Evolutionary conservation across 2,888 invertebrate genomes (phyloP).

Genomic region (Meandrusa payeni): DNA sequence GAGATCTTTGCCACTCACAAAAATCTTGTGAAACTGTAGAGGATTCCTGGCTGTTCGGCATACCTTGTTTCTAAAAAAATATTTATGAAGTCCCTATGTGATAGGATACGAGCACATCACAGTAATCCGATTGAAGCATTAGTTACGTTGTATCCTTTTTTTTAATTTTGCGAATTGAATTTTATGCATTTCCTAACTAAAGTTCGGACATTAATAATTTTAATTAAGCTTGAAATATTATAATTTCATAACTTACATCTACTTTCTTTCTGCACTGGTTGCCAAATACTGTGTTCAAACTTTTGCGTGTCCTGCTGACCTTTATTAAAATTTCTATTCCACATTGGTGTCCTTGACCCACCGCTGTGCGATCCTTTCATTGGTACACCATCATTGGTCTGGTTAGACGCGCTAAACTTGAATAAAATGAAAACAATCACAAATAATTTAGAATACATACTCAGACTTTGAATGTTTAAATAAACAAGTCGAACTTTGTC

Average conservation of each 20-base stretch:
- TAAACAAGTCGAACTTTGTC: background rate
- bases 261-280: slow-evolving; percentile 56
- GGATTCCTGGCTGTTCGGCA: too few species aligned
- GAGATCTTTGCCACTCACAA: too few species aligned
- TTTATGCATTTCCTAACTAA: too few species aligned
- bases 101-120: too few species aligned
- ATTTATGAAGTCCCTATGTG: too few species aligned
- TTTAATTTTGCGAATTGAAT: too few species aligned
- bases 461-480: slow-evolving; percentile 12
- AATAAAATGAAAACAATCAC: slow-evolving; percentile 30
- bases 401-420: slow-evolving; percentile 39
- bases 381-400: slow-evolving; percentile 23
- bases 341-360: slow-evolving; percentile 35
- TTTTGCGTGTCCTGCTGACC: slow-evolving; percentile 30
- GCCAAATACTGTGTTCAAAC: slow-evolving; percentile 53
- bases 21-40: too few species aligned
- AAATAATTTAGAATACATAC: slow-evolving; percentile 29
- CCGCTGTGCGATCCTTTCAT: slow-evolving; percentile 31
- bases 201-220: too few species aligned
- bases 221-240: background rate
- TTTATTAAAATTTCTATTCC: slow-evolving; percentile 34
- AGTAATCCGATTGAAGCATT: too few species aligned
- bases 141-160: too few species aligned
- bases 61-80: too few species aligned
- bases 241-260: slow-evolving; percentile 54